Percentiles rank a stretch among this genome's conserved stretches.
phyloP scores from a whole-genome alignment of 2,888 invertebrate genomes.

The Aspidapion aeneum region DNA sequence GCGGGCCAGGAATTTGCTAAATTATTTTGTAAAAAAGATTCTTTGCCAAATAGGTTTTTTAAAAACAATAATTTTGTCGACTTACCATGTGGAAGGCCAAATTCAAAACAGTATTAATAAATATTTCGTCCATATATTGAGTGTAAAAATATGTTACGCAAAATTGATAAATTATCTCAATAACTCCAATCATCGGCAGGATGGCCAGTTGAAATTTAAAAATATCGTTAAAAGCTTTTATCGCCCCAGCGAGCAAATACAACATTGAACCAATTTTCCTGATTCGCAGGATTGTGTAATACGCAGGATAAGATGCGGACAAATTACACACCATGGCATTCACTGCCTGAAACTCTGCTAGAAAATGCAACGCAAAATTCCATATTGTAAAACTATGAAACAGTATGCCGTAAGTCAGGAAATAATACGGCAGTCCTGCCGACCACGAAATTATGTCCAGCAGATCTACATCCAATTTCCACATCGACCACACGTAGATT shows the following conservation, averaged over 20 bases:
- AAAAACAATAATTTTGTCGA: no score
- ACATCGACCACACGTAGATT: no score
- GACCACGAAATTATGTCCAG: no score
- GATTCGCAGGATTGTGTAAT: neutral
- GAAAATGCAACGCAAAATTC: neutral
- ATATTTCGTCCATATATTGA: no score
- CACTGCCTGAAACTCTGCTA: neutral
- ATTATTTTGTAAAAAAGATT: no score
- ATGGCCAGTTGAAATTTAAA: neutral
- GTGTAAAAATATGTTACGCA: neutral
- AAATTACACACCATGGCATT: neutral
- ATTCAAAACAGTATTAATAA: no score
- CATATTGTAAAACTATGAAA: neutral
- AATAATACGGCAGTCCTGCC: no score
- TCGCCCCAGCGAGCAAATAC: neutral
- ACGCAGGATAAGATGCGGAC: neutral
- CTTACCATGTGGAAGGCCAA: no score
- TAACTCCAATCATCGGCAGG: neutral
- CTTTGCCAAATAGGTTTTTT: no score
- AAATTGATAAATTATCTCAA: neutral
- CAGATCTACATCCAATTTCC: no score
- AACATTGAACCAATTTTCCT: neutral
- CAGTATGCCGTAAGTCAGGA: neutral
- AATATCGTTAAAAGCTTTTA: neutral
- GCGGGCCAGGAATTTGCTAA: no score